Evolutionary conservation across 2,113 vertebrate species (phyloP).

Genomic region (Saguinus midas): DNA sequence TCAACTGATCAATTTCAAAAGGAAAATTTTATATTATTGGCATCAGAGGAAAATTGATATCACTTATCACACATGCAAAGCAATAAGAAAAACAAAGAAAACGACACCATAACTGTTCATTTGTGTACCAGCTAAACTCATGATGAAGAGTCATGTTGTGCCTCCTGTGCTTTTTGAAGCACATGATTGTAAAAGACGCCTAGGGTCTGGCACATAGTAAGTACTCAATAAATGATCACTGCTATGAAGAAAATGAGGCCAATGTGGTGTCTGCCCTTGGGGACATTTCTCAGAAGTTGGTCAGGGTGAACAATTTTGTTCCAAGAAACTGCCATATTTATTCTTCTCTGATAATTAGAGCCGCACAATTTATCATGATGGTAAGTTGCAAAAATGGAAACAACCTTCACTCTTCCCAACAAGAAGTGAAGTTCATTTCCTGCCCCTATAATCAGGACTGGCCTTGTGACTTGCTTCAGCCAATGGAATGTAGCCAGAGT

Average conservation of each 20-base stretch:
- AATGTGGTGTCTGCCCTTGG: not conserved
- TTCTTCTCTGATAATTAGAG: not conserved
- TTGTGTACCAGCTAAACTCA: no score
- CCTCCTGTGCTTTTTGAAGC: not conserved
- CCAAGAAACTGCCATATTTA: not conserved
- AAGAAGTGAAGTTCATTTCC: not conserved
- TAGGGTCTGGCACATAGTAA: rapidly evolving
- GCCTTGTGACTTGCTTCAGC: not conserved
- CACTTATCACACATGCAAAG: not conserved
- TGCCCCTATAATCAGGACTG: not conserved
- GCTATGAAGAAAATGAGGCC: not conserved
- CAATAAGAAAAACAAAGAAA: not conserved
- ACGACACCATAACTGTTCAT: not conserved
- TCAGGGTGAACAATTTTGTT: not conserved
- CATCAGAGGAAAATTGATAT: not conserved
- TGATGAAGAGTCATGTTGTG: rapidly evolving
- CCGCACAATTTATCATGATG: rapidly evolving
- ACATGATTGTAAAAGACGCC: rapidly evolving
- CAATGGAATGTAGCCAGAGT: rapidly evolving
- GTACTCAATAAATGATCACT: not conserved
- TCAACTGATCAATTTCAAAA: not conserved
- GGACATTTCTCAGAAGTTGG: not conserved
- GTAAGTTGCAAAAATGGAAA: not conserved
- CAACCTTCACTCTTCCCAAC: not conserved
- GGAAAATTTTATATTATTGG: not conserved